Evolutionary conservation across 1,140 invertebrate species (phyloP).

Genomic region (Pseudomyrmex cubaensis): DNA sequence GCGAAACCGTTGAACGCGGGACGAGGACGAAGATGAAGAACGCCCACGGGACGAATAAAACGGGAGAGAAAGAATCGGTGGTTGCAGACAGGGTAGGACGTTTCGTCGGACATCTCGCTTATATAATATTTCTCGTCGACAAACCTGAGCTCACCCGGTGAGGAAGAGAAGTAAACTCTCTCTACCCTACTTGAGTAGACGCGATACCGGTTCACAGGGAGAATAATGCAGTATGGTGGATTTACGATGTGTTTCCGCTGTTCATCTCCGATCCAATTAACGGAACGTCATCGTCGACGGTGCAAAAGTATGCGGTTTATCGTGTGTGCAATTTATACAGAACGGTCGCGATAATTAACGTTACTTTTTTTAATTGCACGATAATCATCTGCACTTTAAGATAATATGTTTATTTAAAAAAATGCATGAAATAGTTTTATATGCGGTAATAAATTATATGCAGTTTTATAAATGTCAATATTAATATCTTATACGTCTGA

Average conservation of each 20-base stretch:
- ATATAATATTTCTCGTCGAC: constrained; percentile 43
- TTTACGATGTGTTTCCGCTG: neutral
- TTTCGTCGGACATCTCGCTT: constrained; percentile 53
- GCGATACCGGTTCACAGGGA: neutral
- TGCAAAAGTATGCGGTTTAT: neutral
- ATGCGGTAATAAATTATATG: neutral
- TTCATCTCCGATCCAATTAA: neutral
- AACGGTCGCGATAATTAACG: no score
- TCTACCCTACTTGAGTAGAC: constrained; percentile 39
- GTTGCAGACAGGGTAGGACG: constrained; percentile 3
- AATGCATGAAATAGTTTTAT: neutral
- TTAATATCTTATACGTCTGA: neutral
- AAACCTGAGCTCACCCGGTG: neutral
- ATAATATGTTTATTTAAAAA: neutral
- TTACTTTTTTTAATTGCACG: neutral
- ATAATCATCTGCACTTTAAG: neutral
- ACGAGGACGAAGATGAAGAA: constrained; percentile 48
- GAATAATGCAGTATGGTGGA: constrained; percentile 24
- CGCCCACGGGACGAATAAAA: constrained; percentile 45
- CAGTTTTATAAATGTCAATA: neutral
- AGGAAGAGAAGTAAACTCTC: neutral
- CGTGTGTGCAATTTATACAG: neutral
- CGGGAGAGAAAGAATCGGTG: constrained; percentile 18
- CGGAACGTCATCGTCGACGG: neutral
- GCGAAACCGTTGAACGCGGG: constrained; percentile 4